Base-by-base conservation (phyloP, 2,888 invertebrate genomes). In the Oligia latruncula region DNA sequence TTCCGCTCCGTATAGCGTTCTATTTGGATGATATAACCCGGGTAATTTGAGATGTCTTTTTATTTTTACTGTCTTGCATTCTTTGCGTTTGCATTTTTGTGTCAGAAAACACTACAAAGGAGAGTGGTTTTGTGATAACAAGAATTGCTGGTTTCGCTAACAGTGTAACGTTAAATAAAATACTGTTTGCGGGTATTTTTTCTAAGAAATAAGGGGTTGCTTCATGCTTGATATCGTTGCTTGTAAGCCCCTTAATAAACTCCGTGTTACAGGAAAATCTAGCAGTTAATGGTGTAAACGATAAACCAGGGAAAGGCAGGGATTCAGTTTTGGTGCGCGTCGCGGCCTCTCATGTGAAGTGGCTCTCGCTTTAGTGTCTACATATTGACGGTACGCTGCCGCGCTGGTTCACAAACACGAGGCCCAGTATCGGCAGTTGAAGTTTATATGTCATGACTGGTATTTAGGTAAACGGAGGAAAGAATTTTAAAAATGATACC, bases 1-100 rank as follows among this genome's bases (percentile, higher is more conserved):
- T 80, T 82, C 73, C 60, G n/a, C 62, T 71, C 71, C 29, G 43
- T 52, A n/a, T 68, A 23, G 13, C 23, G 40, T 23, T 80, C n/a
- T 75, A 65, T 81, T 82, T 77, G 46, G 35, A 66, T 55, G 73
- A 67, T 76, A 74, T 80, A 83, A 81, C 76, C 55, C 75, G 72
- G 77, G 78, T 55, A 81, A 81, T 77, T 80, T 82, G 40, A 67
- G 29, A 79, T 60, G 72, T 55, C 60, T 55, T 73, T 68, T 74
- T 71, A 62, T 82, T 77, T 60, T 58, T 23, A 43, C 43, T 40
- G 52, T 52, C 40, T 64, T 78, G 58, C 6, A 58, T 62, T 49
- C 15, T 77, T 52, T 29, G 40, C 15, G 11, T 49, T 81, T 71
- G 58, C 5, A 43, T 68, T 64, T 80, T 43, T 58, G 46, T 70